These are phyloP conservation scores for Pantherophis alleghaniensis DNA, from an alignment of 2,797 vertebrate genomes.

Conservation along the genomic window DNA sequence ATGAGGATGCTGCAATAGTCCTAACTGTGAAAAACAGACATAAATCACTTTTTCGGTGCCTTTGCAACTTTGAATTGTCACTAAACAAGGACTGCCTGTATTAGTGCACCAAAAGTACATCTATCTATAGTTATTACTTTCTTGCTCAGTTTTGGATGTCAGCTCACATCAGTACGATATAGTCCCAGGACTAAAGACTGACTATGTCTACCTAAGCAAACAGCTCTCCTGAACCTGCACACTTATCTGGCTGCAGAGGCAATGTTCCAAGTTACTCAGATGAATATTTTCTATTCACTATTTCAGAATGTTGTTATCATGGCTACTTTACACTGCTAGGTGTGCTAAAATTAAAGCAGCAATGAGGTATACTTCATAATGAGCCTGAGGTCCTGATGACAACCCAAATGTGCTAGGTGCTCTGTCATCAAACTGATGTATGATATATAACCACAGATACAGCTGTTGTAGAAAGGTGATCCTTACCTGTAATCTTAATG, in stretches of 20 bases:
- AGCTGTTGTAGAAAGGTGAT: background rate
- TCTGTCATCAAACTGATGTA: background rate
- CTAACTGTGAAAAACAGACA: background rate
- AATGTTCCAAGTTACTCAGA: background rate
- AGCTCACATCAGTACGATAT: background rate
- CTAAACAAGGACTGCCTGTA: background rate
- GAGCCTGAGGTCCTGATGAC: background rate
- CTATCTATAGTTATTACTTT: background rate
- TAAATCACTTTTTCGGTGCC: background rate
- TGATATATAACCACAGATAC: background rate
- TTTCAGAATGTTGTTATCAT: background rate
- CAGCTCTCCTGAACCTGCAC: background rate
- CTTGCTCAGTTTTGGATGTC: background rate
- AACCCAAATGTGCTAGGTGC: background rate
- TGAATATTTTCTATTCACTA: background rate
- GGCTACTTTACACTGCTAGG: background rate
- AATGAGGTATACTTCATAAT: background rate
- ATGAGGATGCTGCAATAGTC: background rate
- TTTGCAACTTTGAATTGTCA: background rate
- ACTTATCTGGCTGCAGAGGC: background rate
- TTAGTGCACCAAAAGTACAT: background rate
- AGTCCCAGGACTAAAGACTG: background rate
- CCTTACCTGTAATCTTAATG: conserved; percentile 93
- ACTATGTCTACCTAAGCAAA: background rate
- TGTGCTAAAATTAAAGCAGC: background rate